Percentiles rank a stretch among this genome's conserved stretches.
Evolutionary conservation across 2,113 vertebrate genomes (phyloP).

Genomic region (Chloroceryle aenea): DNA sequence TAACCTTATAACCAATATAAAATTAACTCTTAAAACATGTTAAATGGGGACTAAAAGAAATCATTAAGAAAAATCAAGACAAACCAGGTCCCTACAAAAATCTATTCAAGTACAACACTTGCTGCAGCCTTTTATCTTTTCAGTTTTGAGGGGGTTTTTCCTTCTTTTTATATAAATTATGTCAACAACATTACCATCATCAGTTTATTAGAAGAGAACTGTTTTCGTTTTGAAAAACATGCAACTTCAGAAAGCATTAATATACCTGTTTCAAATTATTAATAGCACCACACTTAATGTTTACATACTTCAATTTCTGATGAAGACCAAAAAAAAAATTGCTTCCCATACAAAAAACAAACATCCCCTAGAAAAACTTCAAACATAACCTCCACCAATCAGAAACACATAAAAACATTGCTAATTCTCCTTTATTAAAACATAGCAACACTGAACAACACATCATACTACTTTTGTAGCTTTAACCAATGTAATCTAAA

Average conservation of each 20-base stretch:
- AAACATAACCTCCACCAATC: neutral
- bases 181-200: neutral
- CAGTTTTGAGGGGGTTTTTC: neutral
- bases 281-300: neutral
- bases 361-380: neutral
- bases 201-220: neutral
- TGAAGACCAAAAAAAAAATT: neutral
- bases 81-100: neutral
- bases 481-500: conserved; percentile 21
- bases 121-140: neutral
- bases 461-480: neutral
- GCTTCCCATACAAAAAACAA: neutral
- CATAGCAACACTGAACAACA: neutral
- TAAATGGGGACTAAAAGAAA: neutral
- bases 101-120: neutral
- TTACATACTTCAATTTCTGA: neutral
- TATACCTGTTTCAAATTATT: neutral
- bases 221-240: neutral
- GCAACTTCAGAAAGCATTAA: neutral
- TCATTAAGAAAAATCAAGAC: neutral
- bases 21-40: neutral
- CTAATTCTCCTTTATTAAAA: neutral
- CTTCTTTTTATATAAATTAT: neutral
- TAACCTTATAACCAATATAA: neutral
- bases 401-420: neutral